Base-by-base conservation (phyloP, 1,140 invertebrate species). In the Drosophila sp. region DNA sequence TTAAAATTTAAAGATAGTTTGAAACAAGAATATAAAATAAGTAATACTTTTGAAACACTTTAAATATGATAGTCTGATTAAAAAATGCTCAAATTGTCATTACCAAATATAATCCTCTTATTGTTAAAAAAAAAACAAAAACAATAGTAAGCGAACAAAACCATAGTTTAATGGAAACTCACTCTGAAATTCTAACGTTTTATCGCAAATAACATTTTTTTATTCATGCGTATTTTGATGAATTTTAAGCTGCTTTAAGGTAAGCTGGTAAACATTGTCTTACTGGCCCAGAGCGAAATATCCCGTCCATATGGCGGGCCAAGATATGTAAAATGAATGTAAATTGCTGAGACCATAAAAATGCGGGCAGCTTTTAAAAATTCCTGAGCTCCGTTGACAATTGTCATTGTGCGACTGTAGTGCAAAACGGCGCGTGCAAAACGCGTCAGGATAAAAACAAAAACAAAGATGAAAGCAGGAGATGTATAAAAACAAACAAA, bases 271-370 rank as follows among this genome's bases (percentile, higher is more conserved):
- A 14, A 38, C 51, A 29, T 59, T 46, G 59, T 38, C 83, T 70
- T 56, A 73, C 45, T 84, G 77, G 41, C 80, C 81, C 64, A 80
- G 58, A 80, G 63, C 76, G 45, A 32, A 25, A 38, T 21, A 41
- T 36, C 11, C 7, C 6, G 32, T 25, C 45, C 50, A 58, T 78
- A 78, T 69, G 70, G 76, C 63, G 36, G 54, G 56, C 59, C 61
- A 72, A 76, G 63, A 78, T 83, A 59, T 73, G 21, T 61, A 57
- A 73, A 81, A 87, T 87, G 70, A 61, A 87, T 84, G 82, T 84
- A 87, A 84, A 84, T 84, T 69, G 81, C 62, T 63, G 62, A 62
- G 53, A 61, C 81, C 78, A 86, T 84, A 74, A 86, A 83, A 81
- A 69, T 73, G 63, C 61, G 50, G 54, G 51, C 61, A 84, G 73